A percentile compares a stretch with the other conserved stretches of the same genome.
These are phyloP conservation scores for Palloptera scutellata DNA, from an alignment of 2,888 invertebrate genomes.

Conservation along the genomic window DNA sequence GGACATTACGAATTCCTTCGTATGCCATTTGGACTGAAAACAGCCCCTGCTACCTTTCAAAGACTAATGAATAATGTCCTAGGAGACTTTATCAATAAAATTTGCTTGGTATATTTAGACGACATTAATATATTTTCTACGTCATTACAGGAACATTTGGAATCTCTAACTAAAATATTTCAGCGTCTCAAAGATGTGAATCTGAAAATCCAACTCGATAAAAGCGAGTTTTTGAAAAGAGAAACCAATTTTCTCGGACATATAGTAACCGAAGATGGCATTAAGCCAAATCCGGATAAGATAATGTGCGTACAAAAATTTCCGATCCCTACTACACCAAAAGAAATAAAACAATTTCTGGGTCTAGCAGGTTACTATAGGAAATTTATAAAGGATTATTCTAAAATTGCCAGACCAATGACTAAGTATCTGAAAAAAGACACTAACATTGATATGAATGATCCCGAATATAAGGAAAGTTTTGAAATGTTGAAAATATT, in stretches of 20 bases:
- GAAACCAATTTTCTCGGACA: constrained; percentile 36
- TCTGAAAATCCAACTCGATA: constrained; percentile 27
- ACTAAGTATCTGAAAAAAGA: too few relatives aligned
- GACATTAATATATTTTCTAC: constrained; percentile 11
- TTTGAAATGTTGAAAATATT: too few relatives aligned
- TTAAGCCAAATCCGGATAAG: too few relatives aligned
- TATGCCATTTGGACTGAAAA: constrained; percentile 14
- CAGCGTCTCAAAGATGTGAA: constrained; percentile 30
- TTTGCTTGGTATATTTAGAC: constrained; percentile 12
- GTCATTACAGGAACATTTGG: constrained; percentile 32
- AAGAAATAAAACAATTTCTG: too few relatives aligned
- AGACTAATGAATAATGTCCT: constrained; percentile 17
- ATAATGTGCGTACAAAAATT: too few relatives aligned
- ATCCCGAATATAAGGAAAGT: constrained; percentile 19
- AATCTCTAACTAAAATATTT: constrained; percentile 28
- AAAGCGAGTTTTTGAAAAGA: constrained; percentile 27
- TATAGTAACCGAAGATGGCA: too few relatives aligned
- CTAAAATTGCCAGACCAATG: too few relatives aligned
- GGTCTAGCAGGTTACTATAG: too few relatives aligned
- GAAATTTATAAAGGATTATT: too few relatives aligned
- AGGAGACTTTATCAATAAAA: neutral
- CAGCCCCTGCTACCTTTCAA: constrained; percentile 2
- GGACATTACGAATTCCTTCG: constrained; percentile 12
- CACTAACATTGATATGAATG: constrained; percentile 28
- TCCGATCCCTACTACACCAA: constrained; percentile 35